These are phyloP conservation scores for Propithecus deckenii DNA, from an alignment of 2,797 vertebrate genomes.

Conservation along the genomic window DNA sequence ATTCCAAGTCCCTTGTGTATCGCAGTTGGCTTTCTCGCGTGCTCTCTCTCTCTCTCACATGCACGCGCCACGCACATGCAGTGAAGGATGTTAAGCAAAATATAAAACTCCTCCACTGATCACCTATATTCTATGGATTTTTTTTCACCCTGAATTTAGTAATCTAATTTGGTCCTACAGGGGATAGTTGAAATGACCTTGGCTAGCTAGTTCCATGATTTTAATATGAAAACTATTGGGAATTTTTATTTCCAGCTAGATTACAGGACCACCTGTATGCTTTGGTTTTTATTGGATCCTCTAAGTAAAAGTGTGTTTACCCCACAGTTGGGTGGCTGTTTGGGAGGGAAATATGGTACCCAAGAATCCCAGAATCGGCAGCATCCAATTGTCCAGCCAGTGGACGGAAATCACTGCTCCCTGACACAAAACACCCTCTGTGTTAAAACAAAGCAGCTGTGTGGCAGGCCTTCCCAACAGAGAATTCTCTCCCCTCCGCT, in stretches of 20 bases:
- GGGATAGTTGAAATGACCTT: neutral
- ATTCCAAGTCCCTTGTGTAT: neutral
- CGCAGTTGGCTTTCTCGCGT: accelerated
- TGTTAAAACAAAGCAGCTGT: slow-evolving; percentile 46
- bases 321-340: neutral
- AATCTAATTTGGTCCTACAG: neutral
- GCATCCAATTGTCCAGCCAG: neutral
- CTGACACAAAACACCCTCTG: slow-evolving; percentile 54
- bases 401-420: slow-evolving; percentile 13
- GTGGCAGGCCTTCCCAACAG: slow-evolving; percentile 25
- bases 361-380: neutral
- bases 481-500: neutral
- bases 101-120: neutral
- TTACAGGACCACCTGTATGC: neutral
- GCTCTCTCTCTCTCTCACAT: neutral
- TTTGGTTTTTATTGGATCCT: neutral
- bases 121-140: neutral
- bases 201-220: neutral
- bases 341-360: neutral
- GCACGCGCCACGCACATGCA: no score
- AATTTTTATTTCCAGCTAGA: neutral
- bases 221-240: neutral
- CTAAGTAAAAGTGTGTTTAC: neutral
- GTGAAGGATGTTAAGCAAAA: neutral
- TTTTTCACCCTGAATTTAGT: neutral